Base-by-base conservation (phyloP, 1,140 invertebrate genomes). In the Aleiodes sp. region DNA sequence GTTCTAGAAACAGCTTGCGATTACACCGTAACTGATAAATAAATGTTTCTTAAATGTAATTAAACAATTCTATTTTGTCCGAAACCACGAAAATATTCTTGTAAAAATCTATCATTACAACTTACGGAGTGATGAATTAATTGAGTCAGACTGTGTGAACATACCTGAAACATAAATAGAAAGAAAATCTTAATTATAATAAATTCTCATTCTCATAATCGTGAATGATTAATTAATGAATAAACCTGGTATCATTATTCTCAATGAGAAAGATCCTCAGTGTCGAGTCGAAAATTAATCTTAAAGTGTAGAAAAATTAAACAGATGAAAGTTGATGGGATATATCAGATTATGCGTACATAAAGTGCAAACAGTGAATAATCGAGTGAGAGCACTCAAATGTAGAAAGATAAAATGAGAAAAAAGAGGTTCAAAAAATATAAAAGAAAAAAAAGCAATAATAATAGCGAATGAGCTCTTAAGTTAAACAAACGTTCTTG, bases 401-500 rank as follows among this genome's bases (percentile, higher is more conserved):
- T 28, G 10, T 10, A 24, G 16, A 19, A 19, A 65, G 35, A 57
- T 29, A 39, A 39, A 39, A 43, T 29, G 2, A 10, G 37, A 60
- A 26, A 65, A 60, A 10, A 26, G 35, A 31, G 3, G 31, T n/a
- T 14, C 8, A n/a, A 21, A 37, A 46, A 46, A 61, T 43, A 65
- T 46, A 1, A 33, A 57, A 29, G 43, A 41, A 46, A 41, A 57
- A 41, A 52, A 43, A 33, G 16, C 24, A 33, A 24, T 31, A 61
- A 56, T 24, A 57, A 65, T 31, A 60, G 16, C 46, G 59, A 62
- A 21, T 37, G 41, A 26, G 35, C 63, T 72, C 68, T 75, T 76
- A 77, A 78, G 71, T 78, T 73, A 74, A 78, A 77, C 75, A 78
- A 78, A 78, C 73, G 75, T 74, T 73, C 75, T 78, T 76, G 72